Base-by-base conservation (phyloP, 2,797 vertebrate genomes). In the Lates japonicus region DNA sequence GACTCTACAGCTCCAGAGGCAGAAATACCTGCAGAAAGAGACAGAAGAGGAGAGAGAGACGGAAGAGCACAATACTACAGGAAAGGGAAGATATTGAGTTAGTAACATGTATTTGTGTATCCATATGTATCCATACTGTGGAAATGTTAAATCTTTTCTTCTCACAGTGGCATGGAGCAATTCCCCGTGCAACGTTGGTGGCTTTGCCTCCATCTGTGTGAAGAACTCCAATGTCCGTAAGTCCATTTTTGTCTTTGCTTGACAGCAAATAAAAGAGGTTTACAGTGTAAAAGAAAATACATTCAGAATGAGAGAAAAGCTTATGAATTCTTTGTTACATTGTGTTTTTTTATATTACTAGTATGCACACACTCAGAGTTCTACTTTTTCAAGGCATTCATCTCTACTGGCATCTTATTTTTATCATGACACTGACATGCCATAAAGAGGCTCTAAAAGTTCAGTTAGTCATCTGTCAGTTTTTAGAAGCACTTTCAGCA, bases 181-280 rank as follows among this genome's bases (percentile, higher is more conserved):
- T 78, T 25, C 58, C 49, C 61, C 3, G 0, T 51, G 59, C 59
- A 13, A 57, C 3, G 1, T 9, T 37, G 8, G 0, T 5, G 16
- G 39, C 60, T 42, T 14, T 48, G 7, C 61, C 39, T 72, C 64
- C 70, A 81, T 88, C 77, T 82, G 79, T 66, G 29, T 8, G 22
- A 86, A 70, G 61, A 37, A 39, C 54, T 46, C 70, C 13, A 61
- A 83, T 1, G 35, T 80, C 14, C 14, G 65, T 67, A 33, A 65
- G 81, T 73, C 17, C 17, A 13, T 44, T 49, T 33, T 25, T 13
- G 10, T 70, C 12, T 66, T 22, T 42, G 25, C 58, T 16, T 31
- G 20, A 52, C 11, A 12, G 22, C 13, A 75, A 68, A 68, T 6
- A 41, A 44, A n/a, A 9, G 33, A 62, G 5, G 7, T 8, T 54